These are phyloP conservation scores for Xenentodon cancila DNA, from an alignment of 2,797 vertebrate species.

Conservation along the genomic window DNA sequence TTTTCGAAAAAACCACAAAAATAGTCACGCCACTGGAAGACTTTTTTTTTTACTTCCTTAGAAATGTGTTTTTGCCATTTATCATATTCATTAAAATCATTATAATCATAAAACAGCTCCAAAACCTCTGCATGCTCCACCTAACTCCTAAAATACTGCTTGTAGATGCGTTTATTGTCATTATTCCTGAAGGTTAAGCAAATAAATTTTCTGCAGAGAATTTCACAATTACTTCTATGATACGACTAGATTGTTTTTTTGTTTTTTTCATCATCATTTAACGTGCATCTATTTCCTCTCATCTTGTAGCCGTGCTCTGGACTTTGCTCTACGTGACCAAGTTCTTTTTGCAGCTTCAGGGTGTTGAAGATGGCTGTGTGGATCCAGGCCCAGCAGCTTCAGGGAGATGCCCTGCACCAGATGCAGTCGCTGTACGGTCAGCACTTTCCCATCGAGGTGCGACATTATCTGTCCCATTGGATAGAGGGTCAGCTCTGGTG, in stretches of 20 bases:
- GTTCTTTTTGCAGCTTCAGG: conserved; percentile 55
- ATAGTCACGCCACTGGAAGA: no score
- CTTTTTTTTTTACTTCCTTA: no score
- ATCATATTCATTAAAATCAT: no score
- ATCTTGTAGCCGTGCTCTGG: not conserved
- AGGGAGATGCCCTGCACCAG: conserved; percentile 95
- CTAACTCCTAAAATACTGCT: no score
- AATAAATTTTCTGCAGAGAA: no score
- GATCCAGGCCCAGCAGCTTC: conserved; percentile 97
- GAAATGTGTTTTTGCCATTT: no score
- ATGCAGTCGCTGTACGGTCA: conserved; percentile 98
- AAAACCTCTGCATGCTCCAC: no score
- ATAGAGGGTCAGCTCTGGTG: conserved; percentile 92
- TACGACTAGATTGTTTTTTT: not conserved
- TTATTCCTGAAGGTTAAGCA: no score
- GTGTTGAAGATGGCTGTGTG: conserved; percentile 90
- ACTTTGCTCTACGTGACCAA: not conserved
- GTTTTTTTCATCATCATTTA: not conserved
- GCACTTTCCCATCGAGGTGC: conserved; percentile 98
- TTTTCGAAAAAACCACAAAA: no score
- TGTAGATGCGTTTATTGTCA: no score
- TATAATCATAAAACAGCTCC: no score
- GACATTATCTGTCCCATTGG: conserved; percentile 94
- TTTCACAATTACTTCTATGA: no score
- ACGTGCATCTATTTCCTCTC: not conserved